Evolutionary conservation across 2,888 invertebrate species (phyloP), one percentile per base, ranked within the genome.

Genomic region (Chrysolina oricalcia): DNA sequence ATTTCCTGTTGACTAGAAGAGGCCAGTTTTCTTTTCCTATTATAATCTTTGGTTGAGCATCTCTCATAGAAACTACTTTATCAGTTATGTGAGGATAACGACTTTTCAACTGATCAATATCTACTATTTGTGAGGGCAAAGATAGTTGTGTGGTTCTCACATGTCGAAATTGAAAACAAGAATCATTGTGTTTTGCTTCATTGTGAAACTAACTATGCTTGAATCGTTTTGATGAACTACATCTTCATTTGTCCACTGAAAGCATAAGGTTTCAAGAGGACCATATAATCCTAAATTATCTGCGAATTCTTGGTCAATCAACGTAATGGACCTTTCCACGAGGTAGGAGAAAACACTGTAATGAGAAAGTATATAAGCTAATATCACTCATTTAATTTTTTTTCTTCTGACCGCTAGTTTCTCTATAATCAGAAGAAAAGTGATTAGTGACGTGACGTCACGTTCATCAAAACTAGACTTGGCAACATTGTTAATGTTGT

Each of bases 281-380:
- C 63, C 63, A 35, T n/a, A 15, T 8, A 63, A 5, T 4, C n/a
- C 40, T n/a, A 63, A 40, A n/a, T 40, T 40, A n/a, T 63, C 63
- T 11, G 63, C 63, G n/a, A 63, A 63, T 2, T 63, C 63, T 35
- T 63, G 15, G n/a, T 63, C 63, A 35, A 63, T 63, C 13, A 63
- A n/a, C 2, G 63, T 40, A 8, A n/a, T n/a, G n/a, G n/a, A n/a
- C n/a, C n/a, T n/a, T n/a, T n/a, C n/a, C n/a, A n/a, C n/a, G n/a
- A n/a, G n/a, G n/a, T n/a, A n/a, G n/a, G n/a, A n/a, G n/a, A n/a
- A n/a, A n/a, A n/a, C n/a, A n/a, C n/a, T n/a, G n/a, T n/a, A n/a
- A n/a, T n/a, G n/a, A n/a, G n/a, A n/a, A n/a, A n/a, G n/a, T n/a
- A n/a, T n/a, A n/a, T n/a, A n/a, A n/a, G n/a, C n/a, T n/a, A n/a